Evolutionary conservation across 2,797 vertebrate genomes (phyloP).

Genomic region (Iguana delicatissima): DNA sequence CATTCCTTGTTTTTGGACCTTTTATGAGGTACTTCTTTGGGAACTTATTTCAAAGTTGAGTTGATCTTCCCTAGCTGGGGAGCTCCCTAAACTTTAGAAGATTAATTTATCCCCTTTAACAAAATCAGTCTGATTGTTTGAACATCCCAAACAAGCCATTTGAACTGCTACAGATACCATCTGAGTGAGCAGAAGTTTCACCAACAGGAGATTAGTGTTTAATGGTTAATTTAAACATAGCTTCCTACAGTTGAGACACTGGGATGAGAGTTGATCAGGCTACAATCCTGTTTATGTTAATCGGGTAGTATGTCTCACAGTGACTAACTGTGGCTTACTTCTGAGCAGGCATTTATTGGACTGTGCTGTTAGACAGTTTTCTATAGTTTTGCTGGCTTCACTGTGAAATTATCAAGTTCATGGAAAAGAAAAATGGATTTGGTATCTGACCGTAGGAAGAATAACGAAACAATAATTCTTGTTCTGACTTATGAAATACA

Average conservation of each 20-base stretch:
- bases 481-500: conserved; percentile 1
- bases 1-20: too few species aligned
- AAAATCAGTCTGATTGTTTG: neutral
- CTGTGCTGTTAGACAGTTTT: neutral
- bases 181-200: neutral
- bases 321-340: neutral
- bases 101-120: neutral
- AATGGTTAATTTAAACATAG: neutral
- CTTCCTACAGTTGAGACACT: neutral
- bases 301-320: neutral
- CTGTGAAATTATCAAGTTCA: neutral
- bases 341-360: neutral
- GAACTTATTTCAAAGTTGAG: neutral
- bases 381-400: neutral
- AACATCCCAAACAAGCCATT: neutral
- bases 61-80: neutral
- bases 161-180: neutral
- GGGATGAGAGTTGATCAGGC: neutral
- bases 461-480: neutral
- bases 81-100: neutral
- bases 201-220: neutral
- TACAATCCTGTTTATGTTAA: neutral
- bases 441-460: neutral
- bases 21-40: too few species aligned
- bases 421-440: neutral